Evolutionary conservation across 2,797 vertebrate species (phyloP), one percentile per base, ranked within the genome.

Genomic region (Vultur gryphus): DNA sequence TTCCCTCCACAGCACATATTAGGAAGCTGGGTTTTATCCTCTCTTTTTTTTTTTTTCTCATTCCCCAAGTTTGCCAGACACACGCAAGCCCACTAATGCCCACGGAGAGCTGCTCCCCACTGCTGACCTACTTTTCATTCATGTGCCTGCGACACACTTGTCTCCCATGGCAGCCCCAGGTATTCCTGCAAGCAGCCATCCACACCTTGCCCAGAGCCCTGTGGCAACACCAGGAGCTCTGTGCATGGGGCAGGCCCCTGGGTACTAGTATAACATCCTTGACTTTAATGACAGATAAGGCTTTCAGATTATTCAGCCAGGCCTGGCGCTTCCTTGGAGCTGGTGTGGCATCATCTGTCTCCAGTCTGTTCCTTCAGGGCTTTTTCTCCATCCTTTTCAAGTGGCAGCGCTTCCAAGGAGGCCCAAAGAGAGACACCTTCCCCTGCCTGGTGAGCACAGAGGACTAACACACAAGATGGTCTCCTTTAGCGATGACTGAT

Each of bases 41-140:
- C 33, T 21, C 7, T 37, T 18, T 8, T 29, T 28, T 41, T 10
- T n/a, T 44, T 35, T 51, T 21, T 76, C 26, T 9, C 13, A 48
- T 43, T 85, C 43, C 54, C 16, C 0, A 2, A 33, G 13, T 79
- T 92, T 87, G 43, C 52, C 69, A 81, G 44, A 61, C 49, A 59
- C 51, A 67, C 7, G 2, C 80, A 77, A 59, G 44, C 76, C 59
- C 4, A 0, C 48, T 88, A 49, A 78, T 67, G 88, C 72, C 79
- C 91, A 62, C 6, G 0, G 76, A 90, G 93, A 79, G 72, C 65
- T 28, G 65, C 76, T 92, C 61, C 87, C 65, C 39, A 23, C 37
- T 24, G 54, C 57, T 95, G 88, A 92, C 96, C 94, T 97, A 87
- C 48, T 96, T 93, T 61, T 64, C 57, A 72, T 69, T 94, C 48